Base-by-base conservation (phyloP, 1,140 invertebrate genomes). In the Vanessa atalanta region DNA sequence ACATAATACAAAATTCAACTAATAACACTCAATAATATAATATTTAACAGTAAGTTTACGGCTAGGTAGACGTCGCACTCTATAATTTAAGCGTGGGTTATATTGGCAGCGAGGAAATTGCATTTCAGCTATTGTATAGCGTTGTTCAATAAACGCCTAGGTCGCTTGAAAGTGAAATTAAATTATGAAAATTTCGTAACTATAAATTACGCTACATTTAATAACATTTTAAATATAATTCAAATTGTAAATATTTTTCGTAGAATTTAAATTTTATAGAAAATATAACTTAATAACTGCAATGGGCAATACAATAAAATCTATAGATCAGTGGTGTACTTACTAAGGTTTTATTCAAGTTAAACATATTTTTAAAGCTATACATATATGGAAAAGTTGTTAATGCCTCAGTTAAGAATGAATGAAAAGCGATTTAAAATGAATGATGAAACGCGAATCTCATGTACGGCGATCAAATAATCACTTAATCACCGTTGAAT, bases 31-130 rank as follows among this genome's bases (percentile, higher is more conserved):
- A 43, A 43, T 5, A 61, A 61, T 37, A 37, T 37, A 61, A 23
- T 53, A 66, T 57, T 68, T 55, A 16, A 57, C 37, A 60, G 16
- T 69, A 47, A 43, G 31, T 69, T 60, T 47, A 69, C 53, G 66
- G 26, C 26, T 61, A 37, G 31, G 57, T n/a, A 15, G 57, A 57
- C 23, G 31, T 1, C 48, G 13, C 26, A 60, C 16, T 55, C 23
- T 31, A 72, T 73, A 57, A 50, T 72, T 72, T 26, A 53, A 47
- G 64, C 57, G 66, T 53, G 60, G 47, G 57, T 53, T 57, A 53
- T 70, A 76, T 72, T 61, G 75, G 61, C 78, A 70, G 70, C 20
- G 7, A 53, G 78, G 78, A 79, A 79, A 79, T 77, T 79, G 75
- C 78, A 72, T 79, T 79, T 67, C 47, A 63, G 65, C 61, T 48